A percentile compares a stretch with the other conserved stretches of the same genome.
Evolutionary conservation across 2,113 vertebrate genomes (phyloP).

Genomic region (Mesitornis unicolor): DNA sequence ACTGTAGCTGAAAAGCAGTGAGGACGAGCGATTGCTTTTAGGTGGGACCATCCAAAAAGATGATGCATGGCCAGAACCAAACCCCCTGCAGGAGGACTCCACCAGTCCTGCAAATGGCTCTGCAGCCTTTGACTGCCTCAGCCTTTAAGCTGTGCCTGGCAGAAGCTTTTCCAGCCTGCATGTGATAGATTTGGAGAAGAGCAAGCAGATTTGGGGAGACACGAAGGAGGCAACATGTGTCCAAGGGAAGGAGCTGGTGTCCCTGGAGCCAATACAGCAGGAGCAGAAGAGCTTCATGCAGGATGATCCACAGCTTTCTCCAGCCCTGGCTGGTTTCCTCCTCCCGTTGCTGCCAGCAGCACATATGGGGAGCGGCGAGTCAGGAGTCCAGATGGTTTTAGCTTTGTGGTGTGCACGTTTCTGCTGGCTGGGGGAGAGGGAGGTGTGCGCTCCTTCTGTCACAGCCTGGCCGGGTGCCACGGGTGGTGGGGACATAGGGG

Average conservation of each 20-base stretch:
- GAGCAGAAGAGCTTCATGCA: neutral
- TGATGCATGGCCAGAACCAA: neutral
- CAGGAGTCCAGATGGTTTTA: neutral
- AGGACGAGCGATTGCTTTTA: neutral
- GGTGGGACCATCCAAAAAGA: neutral
- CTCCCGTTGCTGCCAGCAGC: neutral
- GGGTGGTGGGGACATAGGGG: accelerated
- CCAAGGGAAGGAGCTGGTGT: neutral
- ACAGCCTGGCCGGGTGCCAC: neutral
- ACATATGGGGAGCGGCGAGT: neutral
- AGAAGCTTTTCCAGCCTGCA: neutral
- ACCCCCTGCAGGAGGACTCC: neutral
- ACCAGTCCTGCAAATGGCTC: neutral
- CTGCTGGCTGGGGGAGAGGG: neutral
- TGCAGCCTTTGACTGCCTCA: neutral
- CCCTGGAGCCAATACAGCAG: neutral
- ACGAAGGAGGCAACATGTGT: neutral
- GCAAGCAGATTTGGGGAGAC: too few species aligned
- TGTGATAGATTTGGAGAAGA: accelerated
- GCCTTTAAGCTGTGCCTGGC: neutral
- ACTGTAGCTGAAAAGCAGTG: neutral
- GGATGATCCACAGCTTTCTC: neutral
- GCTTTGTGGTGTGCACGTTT: neutral
- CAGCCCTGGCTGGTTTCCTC: neutral
- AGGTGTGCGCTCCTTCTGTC: neutral